These are phyloP conservation scores for Ginglymostoma cirratum DNA, from an alignment of 2,113 vertebrate species.

Conservation along the genomic window DNA sequence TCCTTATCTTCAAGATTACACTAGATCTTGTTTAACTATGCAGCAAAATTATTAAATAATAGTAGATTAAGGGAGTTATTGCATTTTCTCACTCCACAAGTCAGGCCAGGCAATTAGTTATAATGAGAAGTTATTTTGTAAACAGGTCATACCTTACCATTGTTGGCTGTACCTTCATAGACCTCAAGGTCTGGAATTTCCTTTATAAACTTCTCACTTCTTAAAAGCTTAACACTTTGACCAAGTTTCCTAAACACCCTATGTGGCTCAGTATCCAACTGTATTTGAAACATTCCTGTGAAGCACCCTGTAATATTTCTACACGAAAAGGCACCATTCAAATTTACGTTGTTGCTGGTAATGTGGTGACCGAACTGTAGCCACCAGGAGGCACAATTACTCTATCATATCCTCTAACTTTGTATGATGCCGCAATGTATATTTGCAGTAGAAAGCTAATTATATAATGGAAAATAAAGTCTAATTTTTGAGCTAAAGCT, in stretches of 20 bases:
- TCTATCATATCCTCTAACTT: background rate
- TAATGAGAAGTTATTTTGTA: background rate
- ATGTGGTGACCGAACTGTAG: background rate
- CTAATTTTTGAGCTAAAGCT: background rate
- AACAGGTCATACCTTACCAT: no score
- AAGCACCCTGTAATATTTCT: background rate
- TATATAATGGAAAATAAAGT: background rate
- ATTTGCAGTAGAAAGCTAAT: background rate
- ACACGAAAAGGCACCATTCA: background rate
- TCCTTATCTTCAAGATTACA: background rate
- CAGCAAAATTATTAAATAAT: background rate
- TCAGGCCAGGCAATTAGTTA: background rate
- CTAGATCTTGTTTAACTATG: background rate
- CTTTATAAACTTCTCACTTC: background rate
- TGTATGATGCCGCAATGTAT: background rate
- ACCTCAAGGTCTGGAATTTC: background rate
- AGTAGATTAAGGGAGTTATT: background rate
- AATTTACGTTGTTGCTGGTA: background rate
- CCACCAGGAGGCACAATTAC: background rate
- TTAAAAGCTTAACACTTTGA: background rate
- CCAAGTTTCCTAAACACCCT: background rate
- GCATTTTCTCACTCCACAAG: background rate
- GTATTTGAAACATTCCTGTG: background rate
- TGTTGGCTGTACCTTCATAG: background rate
- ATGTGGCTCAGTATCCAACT: background rate